These are phyloP conservation scores for Gryllus bimaculatus DNA, from an alignment of 1,140 invertebrate species.

Conservation along the genomic window DNA sequence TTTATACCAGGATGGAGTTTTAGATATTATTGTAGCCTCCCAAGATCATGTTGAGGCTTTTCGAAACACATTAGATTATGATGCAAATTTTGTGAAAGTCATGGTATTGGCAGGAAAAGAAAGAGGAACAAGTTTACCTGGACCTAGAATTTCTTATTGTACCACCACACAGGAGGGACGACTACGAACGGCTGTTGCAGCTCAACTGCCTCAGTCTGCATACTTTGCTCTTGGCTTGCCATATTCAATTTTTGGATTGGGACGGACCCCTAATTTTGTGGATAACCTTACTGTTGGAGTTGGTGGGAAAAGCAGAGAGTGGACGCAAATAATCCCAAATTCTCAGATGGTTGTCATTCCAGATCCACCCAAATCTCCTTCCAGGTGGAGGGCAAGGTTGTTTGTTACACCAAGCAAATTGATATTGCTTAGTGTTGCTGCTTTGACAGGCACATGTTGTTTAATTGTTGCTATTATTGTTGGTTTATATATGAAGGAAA, in stretches of 20 bases:
- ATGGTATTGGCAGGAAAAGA: conserved; percentile 71
- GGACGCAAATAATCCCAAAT: conserved; percentile 93
- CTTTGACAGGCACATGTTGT: conserved; percentile 76
- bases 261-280: conserved; percentile 94
- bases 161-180: conserved; percentile 76
- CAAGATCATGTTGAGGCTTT: conserved; percentile 58
- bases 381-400: conserved; percentile 81
- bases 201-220: conserved; percentile 86
- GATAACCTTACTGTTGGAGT: conserved; percentile 81
- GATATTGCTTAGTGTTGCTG: conserved; percentile 83
- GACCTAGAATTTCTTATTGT: conserved; percentile 76
- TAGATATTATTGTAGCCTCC: conserved; percentile 66
- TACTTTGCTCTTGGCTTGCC: conserved; percentile 87
- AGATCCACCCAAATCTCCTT: conserved; percentile 63
- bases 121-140: conserved; percentile 56
- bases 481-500: conserved; percentile 87
- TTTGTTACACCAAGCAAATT: conserved; percentile 94
- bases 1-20: conserved; percentile 74
- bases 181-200: conserved; percentile 59
- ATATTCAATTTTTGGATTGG: conserved; percentile 90
- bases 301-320: conserved; percentile 53
- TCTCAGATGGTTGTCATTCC: conserved; percentile 96
- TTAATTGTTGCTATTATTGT: conserved; percentile 77
- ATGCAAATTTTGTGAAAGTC: conserved; percentile 92
- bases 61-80: conserved; percentile 81